phyloP scores from a whole-genome alignment of 2,888 invertebrate species.

The Tetragonula carbonaria region DNA sequence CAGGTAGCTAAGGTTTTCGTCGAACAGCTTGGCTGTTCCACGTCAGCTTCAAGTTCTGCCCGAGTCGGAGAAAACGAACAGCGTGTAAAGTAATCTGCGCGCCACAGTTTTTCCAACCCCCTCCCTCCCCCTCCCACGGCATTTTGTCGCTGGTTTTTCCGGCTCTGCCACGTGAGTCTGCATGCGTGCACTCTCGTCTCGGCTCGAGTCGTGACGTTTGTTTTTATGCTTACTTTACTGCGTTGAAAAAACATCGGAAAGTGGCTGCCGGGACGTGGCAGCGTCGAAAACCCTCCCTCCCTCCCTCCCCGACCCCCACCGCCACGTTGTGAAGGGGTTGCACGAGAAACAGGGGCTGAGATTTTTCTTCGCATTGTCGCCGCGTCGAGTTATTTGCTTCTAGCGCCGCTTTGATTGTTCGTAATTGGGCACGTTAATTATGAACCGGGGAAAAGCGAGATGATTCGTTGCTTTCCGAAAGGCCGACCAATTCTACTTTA shows the following conservation, averaged over 20 bases:
- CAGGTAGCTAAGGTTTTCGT: neutral
- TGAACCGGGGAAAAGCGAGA: neutral
- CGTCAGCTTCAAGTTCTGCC: constrained; percentile 7
- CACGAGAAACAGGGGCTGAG: constrained; percentile 13
- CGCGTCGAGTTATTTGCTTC: constrained; percentile 28
- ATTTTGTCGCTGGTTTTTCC: constrained; percentile 41
- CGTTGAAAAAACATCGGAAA: constrained; percentile 65
- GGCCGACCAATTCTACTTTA: neutral
- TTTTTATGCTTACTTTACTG: constrained; percentile 73
- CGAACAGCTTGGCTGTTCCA: neutral
- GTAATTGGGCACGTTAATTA: constrained; percentile 35
- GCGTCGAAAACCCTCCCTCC: constrained; percentile 19
- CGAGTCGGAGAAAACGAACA: constrained; percentile 9
- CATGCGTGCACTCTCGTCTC: constrained; percentile 63
- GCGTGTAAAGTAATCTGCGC: constrained; percentile 17
- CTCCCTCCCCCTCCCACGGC: neutral
- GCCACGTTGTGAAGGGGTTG: constrained; percentile 19
- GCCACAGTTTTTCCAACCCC: constrained; percentile 5
- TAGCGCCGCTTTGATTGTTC: constrained; percentile 34
- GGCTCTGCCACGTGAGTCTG: constrained; percentile 24
- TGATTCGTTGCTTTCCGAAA: constrained; percentile 8
- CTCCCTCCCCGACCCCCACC: neutral
- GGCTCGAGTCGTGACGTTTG: constrained; percentile 73
- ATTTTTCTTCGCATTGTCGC: constrained; percentile 42
- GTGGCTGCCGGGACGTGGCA: constrained; percentile 39